Percentiles rank a stretch among this genome's conserved stretches.
Evolutionary conservation across 2,797 vertebrate species (phyloP).

Genomic region (Gallinago stenura): DNA sequence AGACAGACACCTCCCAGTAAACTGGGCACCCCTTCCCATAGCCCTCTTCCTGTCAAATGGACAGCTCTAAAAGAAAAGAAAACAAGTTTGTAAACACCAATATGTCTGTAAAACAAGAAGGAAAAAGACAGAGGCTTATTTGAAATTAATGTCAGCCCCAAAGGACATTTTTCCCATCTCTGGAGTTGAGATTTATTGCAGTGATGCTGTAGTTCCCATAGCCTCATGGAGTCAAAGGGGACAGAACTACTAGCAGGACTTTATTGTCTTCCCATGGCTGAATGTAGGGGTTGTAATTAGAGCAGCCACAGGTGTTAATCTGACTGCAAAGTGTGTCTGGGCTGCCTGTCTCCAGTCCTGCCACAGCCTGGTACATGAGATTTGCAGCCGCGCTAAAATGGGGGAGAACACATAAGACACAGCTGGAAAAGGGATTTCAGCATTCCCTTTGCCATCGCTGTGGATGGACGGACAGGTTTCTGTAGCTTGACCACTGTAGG

Average conservation of each 20-base stretch:
- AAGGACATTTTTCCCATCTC: not conserved
- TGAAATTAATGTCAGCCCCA: constrained; percentile 9
- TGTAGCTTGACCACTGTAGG: not conserved
- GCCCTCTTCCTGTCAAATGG: not conserved
- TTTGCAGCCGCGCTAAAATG: not conserved
- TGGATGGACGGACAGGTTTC: not conserved
- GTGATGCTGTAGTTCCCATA: not conserved
- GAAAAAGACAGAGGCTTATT: not conserved
- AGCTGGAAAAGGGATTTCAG: not conserved
- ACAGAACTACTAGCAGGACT: not conserved
- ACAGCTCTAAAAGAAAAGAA: not conserved
- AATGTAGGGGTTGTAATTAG: not conserved
- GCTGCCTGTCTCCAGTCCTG: not conserved
- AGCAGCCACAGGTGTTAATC: not conserved
- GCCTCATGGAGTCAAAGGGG: not conserved
- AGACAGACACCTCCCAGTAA: not conserved
- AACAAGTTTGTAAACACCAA: not conserved
- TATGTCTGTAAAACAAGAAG: not conserved
- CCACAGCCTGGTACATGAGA: not conserved
- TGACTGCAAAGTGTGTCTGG: not conserved
- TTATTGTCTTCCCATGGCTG: not conserved
- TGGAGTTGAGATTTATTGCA: not conserved
- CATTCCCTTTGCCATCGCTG: not conserved
- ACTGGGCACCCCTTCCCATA: not conserved
- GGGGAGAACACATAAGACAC: not conserved